These are phyloP conservation scores for Eilema sororculum DNA, from an alignment of 2,888 invertebrate genomes.

Conservation along the genomic window DNA sequence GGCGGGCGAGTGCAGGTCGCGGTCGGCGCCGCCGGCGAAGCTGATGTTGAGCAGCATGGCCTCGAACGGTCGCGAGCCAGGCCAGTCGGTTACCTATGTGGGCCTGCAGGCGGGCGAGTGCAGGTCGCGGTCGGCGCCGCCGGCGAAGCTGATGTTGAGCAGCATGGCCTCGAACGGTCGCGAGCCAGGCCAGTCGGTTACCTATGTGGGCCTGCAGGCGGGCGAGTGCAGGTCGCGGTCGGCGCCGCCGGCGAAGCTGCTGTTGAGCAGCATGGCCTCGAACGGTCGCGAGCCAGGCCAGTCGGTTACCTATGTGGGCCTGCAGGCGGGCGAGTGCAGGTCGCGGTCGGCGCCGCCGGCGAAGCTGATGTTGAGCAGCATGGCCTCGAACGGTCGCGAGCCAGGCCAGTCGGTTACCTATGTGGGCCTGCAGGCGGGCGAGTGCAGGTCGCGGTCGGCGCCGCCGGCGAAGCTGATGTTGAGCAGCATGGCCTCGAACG, in stretches of 20 bases:
- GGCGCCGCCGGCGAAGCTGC: conserved; percentile 86
- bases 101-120: conserved; percentile 85
- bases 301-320: conserved; percentile 24
- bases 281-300: too few relatives aligned
- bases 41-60: conserved; percentile 93
- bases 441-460: conserved; percentile 76
- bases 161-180: conserved; percentile 96
- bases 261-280: conserved; percentile 94
- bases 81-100: conserved; percentile 21
- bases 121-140: conserved; percentile 71
- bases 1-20: conserved; percentile 81
- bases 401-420: conserved; percentile 20
- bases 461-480: conserved; percentile 89
- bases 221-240: conserved; percentile 80
- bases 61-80: conserved; percentile 97
- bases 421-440: conserved; percentile 82
- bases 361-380: conserved; percentile 92
- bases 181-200: too few relatives aligned
- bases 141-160: conserved; percentile 89
- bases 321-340: conserved; percentile 86
- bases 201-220: conserved; percentile 76
- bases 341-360: conserved; percentile 73
- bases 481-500: conserved; percentile 95
- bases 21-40: conserved; percentile 76
- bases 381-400: conserved; percentile 96